A percentile compares a stretch with the other conserved stretches of the same genome.
These are phyloP conservation scores for Phaethon lepturus DNA, from an alignment of 2,113 vertebrate species.

Conservation along the genomic window DNA sequence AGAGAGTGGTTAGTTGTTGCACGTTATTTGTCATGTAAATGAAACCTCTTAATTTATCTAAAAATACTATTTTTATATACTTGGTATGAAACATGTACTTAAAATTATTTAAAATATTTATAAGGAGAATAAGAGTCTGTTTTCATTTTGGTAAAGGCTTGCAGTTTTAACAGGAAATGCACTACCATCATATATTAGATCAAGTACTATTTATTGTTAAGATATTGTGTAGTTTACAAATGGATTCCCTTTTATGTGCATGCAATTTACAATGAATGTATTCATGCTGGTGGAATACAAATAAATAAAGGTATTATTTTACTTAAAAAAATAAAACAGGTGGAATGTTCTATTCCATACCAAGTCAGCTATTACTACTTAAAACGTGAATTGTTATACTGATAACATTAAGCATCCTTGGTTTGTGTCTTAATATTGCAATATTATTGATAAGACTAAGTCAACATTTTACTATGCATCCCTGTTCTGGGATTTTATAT, in stretches of 20 bases:
- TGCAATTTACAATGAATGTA: conserved; percentile 79
- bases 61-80: conserved; percentile 87
- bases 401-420: background rate
- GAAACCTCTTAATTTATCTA: conserved; percentile 82
- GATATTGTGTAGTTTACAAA: conserved; percentile 72
- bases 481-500: background rate
- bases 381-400: background rate
- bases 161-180: conserved; percentile 78
- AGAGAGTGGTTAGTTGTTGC: conserved; percentile 79
- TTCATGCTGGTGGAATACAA: conserved; percentile 65
- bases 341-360: background rate
- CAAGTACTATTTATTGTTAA: conserved; percentile 73
- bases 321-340: conserved; percentile 52
- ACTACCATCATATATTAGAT: conserved; percentile 74
- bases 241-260: conserved; percentile 74
- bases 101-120: conserved; percentile 82
- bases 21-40: conserved; percentile 86
- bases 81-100: conserved; percentile 83
- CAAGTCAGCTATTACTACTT: background rate
- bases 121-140: conserved; percentile 77
- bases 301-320: conserved; percentile 74
- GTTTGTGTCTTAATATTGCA: background rate
- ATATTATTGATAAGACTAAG: background rate
- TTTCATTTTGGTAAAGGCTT: conserved; percentile 82
- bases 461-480: background rate